Percentiles rank a stretch among this genome's conserved stretches.
phyloP scores from a whole-genome alignment of 2,888 invertebrate species.

The Cremastinae sp. region DNA sequence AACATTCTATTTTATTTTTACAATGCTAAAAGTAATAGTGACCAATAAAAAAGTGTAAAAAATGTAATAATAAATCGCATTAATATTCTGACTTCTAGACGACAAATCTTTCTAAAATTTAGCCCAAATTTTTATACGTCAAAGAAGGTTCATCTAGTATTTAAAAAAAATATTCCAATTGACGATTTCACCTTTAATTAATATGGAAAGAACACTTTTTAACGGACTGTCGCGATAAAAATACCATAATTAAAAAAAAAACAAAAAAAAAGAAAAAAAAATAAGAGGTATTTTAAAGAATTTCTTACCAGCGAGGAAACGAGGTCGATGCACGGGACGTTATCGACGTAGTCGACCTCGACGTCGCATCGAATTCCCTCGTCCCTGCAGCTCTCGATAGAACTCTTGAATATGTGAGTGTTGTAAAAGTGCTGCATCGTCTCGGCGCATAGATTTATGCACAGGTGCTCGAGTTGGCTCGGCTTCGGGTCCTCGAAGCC shows the following conservation, averaged over 20 bases:
- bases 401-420: conserved; percentile 97
- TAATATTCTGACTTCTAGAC: too few species aligned
- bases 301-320: conserved; percentile 91
- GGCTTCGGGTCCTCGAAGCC: conserved; percentile 97
- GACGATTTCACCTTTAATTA: too few species aligned
- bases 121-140: too few species aligned
- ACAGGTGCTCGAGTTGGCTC: conserved; percentile 94
- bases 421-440: conserved; percentile 99
- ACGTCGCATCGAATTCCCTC: conserved; percentile 95
- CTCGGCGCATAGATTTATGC: conserved; percentile 97
- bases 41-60: too few species aligned
- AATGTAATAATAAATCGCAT: too few species aligned
- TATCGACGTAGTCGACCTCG: conserved; percentile 96
- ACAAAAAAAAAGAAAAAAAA: background rate
- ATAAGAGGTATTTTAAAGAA: background rate
- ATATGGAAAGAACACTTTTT: too few species aligned
- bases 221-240: conserved; percentile 1
- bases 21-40: too few species aligned
- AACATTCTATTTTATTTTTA: too few species aligned
- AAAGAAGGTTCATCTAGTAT: too few species aligned
- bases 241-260: conserved; percentile 4
- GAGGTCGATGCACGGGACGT: conserved; percentile 97
- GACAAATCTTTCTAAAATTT: too few species aligned
- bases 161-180: too few species aligned
- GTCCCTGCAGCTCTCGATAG: conserved; percentile 95